Evolutionary conservation across 2,113 vertebrate species (phyloP).

Genomic region (Globicephala melas): DNA sequence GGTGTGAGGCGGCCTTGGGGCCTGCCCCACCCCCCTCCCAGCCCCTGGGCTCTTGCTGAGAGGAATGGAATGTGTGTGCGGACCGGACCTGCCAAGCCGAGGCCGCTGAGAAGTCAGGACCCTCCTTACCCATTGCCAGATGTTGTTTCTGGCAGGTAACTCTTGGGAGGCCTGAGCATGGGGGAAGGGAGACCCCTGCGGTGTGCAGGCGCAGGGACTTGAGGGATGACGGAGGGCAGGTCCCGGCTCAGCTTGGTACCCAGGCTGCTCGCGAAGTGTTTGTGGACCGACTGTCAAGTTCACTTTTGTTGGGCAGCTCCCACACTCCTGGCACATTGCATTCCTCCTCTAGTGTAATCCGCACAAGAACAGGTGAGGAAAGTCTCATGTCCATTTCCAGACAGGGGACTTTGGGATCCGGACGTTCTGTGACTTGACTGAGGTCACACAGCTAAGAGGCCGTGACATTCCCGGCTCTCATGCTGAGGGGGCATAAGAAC

Average conservation of each 20-base stretch:
- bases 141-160: background rate
- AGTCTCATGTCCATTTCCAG: background rate
- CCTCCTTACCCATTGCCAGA: background rate
- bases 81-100: background rate
- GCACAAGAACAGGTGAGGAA: background rate
- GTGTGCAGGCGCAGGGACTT: accelerated
- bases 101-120: background rate
- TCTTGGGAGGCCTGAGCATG: background rate
- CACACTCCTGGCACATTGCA: background rate
- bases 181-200: background rate
- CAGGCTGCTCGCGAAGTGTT: background rate
- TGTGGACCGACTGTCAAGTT: background rate
- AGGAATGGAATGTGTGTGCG: background rate
- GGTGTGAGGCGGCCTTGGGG: background rate
- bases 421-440: background rate
- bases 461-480: background rate
- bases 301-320: background rate
- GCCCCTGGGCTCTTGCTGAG: background rate
- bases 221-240: background rate
- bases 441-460: background rate
- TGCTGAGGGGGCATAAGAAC: accelerated
- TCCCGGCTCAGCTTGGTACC: background rate
- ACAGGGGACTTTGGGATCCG: background rate
- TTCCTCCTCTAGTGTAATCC: background rate
- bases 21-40: background rate